Evolutionary conservation across 2,888 invertebrate genomes (phyloP).

Genomic region (Protula sp.): DNA sequence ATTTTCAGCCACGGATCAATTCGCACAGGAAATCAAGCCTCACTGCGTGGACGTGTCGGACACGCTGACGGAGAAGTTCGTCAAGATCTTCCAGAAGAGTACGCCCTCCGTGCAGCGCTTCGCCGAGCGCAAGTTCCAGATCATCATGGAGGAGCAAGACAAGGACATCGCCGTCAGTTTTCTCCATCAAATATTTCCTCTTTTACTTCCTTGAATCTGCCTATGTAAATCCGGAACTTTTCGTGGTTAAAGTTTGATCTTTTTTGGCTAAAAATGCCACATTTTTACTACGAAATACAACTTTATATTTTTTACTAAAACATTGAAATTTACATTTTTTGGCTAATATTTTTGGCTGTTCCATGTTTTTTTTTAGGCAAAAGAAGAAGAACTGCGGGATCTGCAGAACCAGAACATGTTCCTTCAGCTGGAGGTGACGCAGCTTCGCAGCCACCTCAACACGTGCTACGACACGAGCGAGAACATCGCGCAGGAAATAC

Average conservation of each 20-base stretch:
- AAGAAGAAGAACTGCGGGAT: neutral
- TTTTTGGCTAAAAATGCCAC: no score
- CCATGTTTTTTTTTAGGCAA: no score
- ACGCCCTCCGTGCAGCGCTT: conserved; percentile 15
- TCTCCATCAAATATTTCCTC: no score
- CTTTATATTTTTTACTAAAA: no score
- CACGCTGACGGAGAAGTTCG: conserved; percentile 6
- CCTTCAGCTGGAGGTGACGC: conserved; percentile 5
- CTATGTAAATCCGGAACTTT: no score
- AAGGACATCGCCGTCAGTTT: conserved; percentile 6
- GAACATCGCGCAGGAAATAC: conserved; percentile 2
- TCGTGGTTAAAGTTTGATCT: no score
- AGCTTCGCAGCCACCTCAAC: conserved; percentile 8
- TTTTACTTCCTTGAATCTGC: no score
- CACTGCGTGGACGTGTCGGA: conserved; percentile 11
- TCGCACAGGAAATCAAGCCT: conserved; percentile 11
- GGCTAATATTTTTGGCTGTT: no score
- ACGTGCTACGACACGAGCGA: conserved; percentile 5
- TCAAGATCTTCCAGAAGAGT: conserved; percentile 10
- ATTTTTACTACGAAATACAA: no score
- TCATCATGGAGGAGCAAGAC: conserved; percentile 16
- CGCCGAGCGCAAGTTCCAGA: conserved; percentile 16
- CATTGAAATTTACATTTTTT: no score
- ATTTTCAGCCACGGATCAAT: conserved; percentile 14
- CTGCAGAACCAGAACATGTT: neutral